phyloP scores from a whole-genome alignment of 2,113 vertebrate species.

The Catharus minimus region DNA sequence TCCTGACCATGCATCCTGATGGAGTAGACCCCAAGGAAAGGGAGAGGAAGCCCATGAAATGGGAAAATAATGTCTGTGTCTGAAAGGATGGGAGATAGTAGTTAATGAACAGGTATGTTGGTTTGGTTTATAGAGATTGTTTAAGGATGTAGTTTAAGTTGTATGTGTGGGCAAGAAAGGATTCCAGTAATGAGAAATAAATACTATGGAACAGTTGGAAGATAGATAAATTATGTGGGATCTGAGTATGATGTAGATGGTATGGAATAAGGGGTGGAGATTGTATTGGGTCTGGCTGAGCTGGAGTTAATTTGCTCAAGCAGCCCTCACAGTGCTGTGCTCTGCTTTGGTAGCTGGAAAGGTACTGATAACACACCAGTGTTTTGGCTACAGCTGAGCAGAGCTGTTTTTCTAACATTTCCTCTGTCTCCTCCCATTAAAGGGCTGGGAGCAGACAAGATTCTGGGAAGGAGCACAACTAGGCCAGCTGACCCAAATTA shows the following conservation, averaged over 20 bases:
- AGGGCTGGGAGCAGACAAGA: too few species aligned
- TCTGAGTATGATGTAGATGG: background rate
- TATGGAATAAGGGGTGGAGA: background rate
- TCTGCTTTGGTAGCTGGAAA: background rate
- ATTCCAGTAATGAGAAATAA: background rate
- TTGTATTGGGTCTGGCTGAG: background rate
- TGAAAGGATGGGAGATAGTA: background rate
- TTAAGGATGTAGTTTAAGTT: background rate
- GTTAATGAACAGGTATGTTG: background rate
- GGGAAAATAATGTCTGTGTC: background rate
- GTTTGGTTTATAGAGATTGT: background rate
- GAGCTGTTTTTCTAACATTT: background rate
- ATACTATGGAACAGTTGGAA: background rate
- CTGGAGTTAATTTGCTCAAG: background rate
- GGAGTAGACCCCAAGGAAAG: background rate
- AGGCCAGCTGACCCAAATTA: background rate
- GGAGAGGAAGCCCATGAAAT: background rate
- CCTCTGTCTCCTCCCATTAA: background rate
- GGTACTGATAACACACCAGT: background rate
- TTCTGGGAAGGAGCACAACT: background rate
- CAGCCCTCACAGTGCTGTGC: background rate
- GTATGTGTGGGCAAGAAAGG: background rate
- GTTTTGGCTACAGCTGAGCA: background rate
- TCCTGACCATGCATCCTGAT: background rate
- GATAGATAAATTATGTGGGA: background rate